These are phyloP conservation scores for Dicerorhinus sumatrensis DNA, from an alignment of 2,113 vertebrate species.

Conservation along the genomic window DNA sequence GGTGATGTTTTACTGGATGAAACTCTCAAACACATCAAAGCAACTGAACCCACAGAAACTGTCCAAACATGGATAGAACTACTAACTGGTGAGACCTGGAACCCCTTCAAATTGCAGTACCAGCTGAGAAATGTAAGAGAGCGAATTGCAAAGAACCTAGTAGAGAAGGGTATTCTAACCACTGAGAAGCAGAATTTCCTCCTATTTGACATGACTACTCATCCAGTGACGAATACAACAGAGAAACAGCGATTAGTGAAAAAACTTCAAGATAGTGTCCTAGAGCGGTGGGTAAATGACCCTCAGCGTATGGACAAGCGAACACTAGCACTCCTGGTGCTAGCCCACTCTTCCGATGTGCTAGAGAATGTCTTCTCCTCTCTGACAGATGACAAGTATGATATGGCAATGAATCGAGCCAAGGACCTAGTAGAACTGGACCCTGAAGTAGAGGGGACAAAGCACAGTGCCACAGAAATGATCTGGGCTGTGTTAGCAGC, in stretches of 20 bases:
- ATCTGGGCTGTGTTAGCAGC: conserved; percentile 93
- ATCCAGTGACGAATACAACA: conserved; percentile 88
- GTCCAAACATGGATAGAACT: conserved; percentile 93
- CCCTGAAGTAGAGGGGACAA: conserved; percentile 88
- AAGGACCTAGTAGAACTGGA: conserved; percentile 89
- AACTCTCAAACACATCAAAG: conserved; percentile 92
- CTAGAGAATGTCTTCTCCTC: conserved; percentile 89
- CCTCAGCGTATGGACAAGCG: conserved; percentile 89
- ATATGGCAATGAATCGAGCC: conserved; percentile 87
- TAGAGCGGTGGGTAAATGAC: conserved; percentile 92
- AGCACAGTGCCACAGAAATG: conserved; percentile 87
- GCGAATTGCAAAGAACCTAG: conserved; percentile 91
- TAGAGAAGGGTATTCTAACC: conserved; percentile 93
- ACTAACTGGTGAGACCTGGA: conserved; percentile 94
- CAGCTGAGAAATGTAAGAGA: conserved; percentile 92
- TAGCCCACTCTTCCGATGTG: conserved; percentile 90
- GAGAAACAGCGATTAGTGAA: conserved; percentile 91
- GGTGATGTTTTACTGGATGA: conserved; percentile 92
- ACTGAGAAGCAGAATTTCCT: conserved; percentile 94
- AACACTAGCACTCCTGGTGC: conserved; percentile 88
- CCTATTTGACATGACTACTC: conserved; percentile 94
- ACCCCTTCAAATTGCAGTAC: conserved; percentile 93
- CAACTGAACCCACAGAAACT: conserved; percentile 87
- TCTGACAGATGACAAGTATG: conserved; percentile 88
- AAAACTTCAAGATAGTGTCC: conserved; percentile 88